These are phyloP conservation scores for Danionella cerebrum DNA, from an alignment of 2,113 vertebrate species.

Conservation along the genomic window DNA sequence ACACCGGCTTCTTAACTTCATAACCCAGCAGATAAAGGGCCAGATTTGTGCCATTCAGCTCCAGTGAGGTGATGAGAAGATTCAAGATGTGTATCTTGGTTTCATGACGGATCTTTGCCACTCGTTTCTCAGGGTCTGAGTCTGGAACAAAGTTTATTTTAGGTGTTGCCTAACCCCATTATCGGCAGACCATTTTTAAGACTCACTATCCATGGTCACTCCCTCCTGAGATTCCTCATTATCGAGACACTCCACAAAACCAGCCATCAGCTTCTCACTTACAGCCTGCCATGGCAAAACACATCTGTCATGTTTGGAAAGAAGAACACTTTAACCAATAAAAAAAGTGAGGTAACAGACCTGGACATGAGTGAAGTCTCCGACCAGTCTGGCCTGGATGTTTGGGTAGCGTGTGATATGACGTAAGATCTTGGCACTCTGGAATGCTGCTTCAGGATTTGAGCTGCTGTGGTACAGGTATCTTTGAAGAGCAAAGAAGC, in stretches of 20 bases:
- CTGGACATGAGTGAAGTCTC: constrained; percentile 94
- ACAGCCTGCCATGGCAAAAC: constrained; percentile 61
- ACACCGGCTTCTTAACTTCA: constrained; percentile 90
- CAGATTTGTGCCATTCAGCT: constrained; percentile 84
- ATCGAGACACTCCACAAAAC: constrained; percentile 95
- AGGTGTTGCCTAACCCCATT: too few species aligned
- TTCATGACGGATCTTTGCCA: constrained; percentile 77
- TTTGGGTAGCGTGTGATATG: constrained; percentile 88
- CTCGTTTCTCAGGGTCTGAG: constrained; percentile 68
- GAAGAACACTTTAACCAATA: not conserved
- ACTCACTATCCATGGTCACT: constrained; percentile 73
- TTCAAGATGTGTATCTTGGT: constrained; percentile 94
- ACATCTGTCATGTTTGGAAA: not conserved
- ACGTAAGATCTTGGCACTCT: constrained; percentile 91
- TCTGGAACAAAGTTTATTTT: constrained; percentile 40
- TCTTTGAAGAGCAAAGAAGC: constrained; percentile 56
- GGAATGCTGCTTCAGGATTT: constrained; percentile 88
- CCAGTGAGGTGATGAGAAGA: constrained; percentile 91
- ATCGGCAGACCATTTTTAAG: not conserved
- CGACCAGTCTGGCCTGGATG: constrained; percentile 87
- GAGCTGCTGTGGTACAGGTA: constrained; percentile 88
- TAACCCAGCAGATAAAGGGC: constrained; percentile 90
- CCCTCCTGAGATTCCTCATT: constrained; percentile 87
- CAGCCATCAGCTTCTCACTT: constrained; percentile 92
- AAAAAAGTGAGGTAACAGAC: constrained; percentile 49